phyloP scores from a whole-genome alignment of 2,113 vertebrate species.

The Piprites chloris region DNA sequence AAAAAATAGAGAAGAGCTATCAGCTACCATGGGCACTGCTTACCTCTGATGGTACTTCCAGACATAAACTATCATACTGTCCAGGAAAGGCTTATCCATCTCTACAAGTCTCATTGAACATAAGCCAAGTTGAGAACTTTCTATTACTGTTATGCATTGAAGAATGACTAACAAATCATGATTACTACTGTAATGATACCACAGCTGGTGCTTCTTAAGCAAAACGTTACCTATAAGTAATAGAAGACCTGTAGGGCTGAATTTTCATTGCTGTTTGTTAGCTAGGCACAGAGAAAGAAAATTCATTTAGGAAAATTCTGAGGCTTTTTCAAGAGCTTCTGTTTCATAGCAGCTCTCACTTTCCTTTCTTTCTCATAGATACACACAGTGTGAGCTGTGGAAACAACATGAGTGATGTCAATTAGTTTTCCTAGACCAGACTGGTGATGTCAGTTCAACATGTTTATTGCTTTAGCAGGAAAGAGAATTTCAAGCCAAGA shows the following conservation, averaged over 20 bases:
- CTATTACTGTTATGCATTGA: not conserved
- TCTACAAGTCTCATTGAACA: not conserved
- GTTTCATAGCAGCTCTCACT: not conserved
- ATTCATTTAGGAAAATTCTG: not conserved
- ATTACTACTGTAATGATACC: not conserved
- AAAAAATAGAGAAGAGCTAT: not conserved
- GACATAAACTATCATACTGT: not conserved
- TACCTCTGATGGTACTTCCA: not conserved
- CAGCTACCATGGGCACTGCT: not conserved
- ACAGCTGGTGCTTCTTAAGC: not conserved
- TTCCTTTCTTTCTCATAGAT: not conserved
- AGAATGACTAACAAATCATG: not conserved
- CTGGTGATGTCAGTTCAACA: not conserved
- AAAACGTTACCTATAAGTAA: not conserved
- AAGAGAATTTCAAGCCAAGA: not conserved
- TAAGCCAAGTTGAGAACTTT: not conserved
- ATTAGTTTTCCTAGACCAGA: not conserved
- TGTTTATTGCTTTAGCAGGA: not conserved
- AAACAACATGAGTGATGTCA: not conserved
- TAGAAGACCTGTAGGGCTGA: not conserved
- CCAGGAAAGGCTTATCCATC: not conserved
- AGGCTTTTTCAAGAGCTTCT: not conserved
- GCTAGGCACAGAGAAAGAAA: not conserved
- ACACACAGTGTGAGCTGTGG: not conserved
- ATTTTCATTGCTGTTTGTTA: not conserved